Evolutionary conservation across 2,797 vertebrate genomes (phyloP).

Genomic region (Microcaecilia unicolor): DNA sequence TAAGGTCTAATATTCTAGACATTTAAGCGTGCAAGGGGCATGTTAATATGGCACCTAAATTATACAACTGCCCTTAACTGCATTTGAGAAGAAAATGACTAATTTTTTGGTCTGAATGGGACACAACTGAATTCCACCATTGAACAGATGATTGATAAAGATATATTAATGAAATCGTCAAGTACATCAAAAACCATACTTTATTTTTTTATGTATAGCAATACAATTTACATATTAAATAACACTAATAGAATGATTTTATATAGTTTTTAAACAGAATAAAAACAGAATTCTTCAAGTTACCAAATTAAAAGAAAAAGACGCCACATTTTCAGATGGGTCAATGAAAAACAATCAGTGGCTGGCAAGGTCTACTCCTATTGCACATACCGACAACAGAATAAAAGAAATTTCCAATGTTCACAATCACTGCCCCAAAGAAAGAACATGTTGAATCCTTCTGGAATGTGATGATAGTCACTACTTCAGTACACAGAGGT

Average conservation of each 20-base stretch:
- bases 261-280: conserved; percentile 86
- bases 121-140: conserved; percentile 23
- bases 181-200: conserved; percentile 97
- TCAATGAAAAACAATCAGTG: conserved; percentile 66
- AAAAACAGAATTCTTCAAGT: conserved; percentile 69
- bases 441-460: conserved; percentile 46
- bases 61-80: too few species aligned
- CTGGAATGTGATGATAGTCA: conserved; percentile 59
- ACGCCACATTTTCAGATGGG: conserved; percentile 61
- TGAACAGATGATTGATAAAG: conserved; percentile 11
- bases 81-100: too few species aligned
- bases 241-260: conserved; percentile 95
- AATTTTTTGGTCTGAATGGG: background rate
- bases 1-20: too few species aligned
- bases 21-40: too few species aligned
- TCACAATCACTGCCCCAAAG: conserved; percentile 80
- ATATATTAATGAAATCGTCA: conserved; percentile 41
- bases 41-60: too few species aligned
- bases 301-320: conserved; percentile 62
- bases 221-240: conserved; percentile 99
- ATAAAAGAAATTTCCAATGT: conserved; percentile 59
- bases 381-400: conserved; percentile 68
- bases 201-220: conserved; percentile 98
- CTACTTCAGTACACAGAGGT: conserved; percentile 62
- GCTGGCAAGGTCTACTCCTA: conserved; percentile 68